These are phyloP conservation scores for Cercopithecus hamlyni DNA, from an alignment of 2,797 vertebrate genomes.

Conservation along the genomic window DNA sequence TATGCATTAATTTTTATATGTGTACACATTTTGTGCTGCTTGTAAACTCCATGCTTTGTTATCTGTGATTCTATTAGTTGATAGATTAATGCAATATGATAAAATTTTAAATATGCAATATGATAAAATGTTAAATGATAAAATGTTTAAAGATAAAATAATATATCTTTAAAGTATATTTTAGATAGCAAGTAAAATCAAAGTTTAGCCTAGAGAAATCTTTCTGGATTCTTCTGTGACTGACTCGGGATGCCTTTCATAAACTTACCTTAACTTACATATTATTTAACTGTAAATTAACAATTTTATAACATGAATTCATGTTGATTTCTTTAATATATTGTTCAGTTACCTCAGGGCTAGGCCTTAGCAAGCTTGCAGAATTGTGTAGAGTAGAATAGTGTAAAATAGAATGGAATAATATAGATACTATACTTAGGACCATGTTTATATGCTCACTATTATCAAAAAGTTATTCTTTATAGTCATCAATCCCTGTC, in stretches of 20 bases:
- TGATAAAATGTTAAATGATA: neutral
- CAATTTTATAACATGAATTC: neutral
- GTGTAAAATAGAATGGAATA: neutral
- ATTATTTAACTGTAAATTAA: neutral
- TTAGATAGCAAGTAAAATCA: neutral
- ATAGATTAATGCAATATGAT: neutral
- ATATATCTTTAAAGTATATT: neutral
- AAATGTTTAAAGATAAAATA: too few species aligned
- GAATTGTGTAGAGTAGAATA: neutral
- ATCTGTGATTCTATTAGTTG: neutral
- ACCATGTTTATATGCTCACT: neutral
- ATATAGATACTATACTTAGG: neutral
- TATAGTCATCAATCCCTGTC: neutral
- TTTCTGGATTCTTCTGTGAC: neutral
- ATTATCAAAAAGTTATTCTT: neutral
- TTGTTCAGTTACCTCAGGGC: neutral
- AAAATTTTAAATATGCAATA: neutral
- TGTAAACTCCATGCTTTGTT: neutral
- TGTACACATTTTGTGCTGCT: slow-evolving; percentile 41
- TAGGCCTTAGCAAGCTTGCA: neutral
- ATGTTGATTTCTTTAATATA: neutral
- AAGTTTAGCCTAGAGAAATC: neutral
- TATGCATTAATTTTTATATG: slow-evolving; percentile 43
- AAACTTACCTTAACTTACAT: neutral
- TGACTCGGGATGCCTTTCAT: neutral